phyloP scores from a whole-genome alignment of 2,797 vertebrate species.

The Psittacula echo region DNA sequence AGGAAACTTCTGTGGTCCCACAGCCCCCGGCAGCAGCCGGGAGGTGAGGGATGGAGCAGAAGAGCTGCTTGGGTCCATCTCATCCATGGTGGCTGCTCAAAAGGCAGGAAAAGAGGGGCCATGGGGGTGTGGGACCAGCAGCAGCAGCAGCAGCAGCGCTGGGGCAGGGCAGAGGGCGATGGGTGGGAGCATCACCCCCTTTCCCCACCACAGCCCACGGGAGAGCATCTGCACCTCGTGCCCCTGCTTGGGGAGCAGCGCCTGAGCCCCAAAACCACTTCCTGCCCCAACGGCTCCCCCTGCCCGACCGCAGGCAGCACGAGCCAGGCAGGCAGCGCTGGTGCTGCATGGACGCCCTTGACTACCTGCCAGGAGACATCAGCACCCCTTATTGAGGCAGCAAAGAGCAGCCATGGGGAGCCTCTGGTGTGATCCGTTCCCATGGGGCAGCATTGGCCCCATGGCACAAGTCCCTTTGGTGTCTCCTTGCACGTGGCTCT shows the following conservation, averaged over 20 bases:
- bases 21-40: accelerated
- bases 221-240: background rate
- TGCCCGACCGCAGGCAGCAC: background rate
- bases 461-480: accelerated
- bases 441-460: accelerated
- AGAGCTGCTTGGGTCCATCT: background rate
- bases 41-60: background rate
- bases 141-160: background rate
- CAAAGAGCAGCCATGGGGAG: accelerated
- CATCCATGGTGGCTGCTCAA: background rate
- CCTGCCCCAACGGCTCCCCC: background rate
- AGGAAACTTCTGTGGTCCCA: background rate
- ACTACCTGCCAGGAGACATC: accelerated
- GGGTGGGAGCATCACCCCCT: background rate
- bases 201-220: accelerated
- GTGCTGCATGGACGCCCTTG: accelerated
- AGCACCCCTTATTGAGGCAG: accelerated
- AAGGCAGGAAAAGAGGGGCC: background rate
- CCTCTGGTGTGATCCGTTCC: accelerated
- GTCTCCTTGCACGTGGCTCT: background rate
- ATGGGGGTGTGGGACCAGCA: accelerated
- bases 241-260: background rate
- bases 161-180: background rate
- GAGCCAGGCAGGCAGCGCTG: accelerated
- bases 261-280: background rate